Percentiles rank a stretch among this genome's conserved stretches.
Evolutionary conservation across 1,140 invertebrate species (phyloP).

Genomic region (Onthophagus taurus): DNA sequence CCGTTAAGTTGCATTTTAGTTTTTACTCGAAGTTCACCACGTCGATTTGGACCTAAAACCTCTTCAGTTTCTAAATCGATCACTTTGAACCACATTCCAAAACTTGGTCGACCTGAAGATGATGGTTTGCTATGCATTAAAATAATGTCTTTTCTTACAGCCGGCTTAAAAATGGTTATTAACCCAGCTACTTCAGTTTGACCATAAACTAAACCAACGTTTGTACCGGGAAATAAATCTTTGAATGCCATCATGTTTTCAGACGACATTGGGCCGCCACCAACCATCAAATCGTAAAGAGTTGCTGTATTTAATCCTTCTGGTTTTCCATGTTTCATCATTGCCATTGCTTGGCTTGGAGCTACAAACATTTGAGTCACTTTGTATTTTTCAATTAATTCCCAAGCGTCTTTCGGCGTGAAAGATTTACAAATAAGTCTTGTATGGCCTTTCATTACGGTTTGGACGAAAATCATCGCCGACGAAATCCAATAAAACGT

Average conservation of each 20-base stretch:
- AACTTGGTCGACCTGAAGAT: conserved; percentile 23
- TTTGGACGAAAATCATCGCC: conserved; percentile 13
- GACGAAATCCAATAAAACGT: conserved; percentile 14
- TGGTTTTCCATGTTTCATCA: conserved; percentile 19
- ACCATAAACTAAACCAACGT: conserved; percentile 25
- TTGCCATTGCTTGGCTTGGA: conserved; percentile 7
- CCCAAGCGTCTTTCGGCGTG: conserved; percentile 27
- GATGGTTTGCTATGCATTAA: conserved; percentile 22
- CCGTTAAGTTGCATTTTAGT: conserved; percentile 44
- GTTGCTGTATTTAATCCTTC: conserved; percentile 26
- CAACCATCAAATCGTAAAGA: conserved; percentile 19
- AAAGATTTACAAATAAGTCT: conserved; percentile 29
- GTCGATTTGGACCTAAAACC: conserved; percentile 38
- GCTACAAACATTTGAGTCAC: conserved; percentile 8
- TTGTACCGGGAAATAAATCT: conserved; percentile 30
- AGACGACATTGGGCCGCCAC: conserved; percentile 22
- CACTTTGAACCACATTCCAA: conserved; percentile 28
- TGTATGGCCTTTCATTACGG: conserved; percentile 22
- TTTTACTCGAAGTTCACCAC: conserved; percentile 49
- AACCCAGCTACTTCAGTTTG: conserved; percentile 28
- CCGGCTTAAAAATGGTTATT: conserved; percentile 21
- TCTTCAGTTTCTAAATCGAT: conserved; percentile 40
- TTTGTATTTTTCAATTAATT: conserved; percentile 33
- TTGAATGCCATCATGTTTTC: conserved; percentile 19
- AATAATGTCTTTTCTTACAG: conserved; percentile 20